phyloP scores from a whole-genome alignment of 2,888 invertebrate genomes.

The Andrena haemorrhoa region DNA sequence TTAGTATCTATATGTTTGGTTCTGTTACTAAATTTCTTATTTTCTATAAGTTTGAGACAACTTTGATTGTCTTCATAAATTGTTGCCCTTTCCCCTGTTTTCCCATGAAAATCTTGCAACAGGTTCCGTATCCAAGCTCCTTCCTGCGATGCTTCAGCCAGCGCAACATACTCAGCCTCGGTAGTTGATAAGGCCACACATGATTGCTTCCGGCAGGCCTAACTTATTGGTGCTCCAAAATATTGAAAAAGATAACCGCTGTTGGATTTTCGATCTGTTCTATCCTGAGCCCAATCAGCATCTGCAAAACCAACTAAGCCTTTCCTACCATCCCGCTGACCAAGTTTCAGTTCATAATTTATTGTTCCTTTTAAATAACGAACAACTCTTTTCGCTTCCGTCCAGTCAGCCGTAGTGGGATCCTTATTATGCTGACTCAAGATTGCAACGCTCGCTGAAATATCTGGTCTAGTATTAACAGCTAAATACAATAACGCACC shows the following conservation, averaged over 20 bases:
- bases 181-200: slow-evolving; percentile 53
- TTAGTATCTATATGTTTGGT: slow-evolving; percentile 27
- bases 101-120: slow-evolving; percentile 1
- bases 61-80: slow-evolving; percentile 32
- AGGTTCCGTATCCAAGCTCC: slow-evolving; percentile 20
- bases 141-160: slow-evolving; percentile 24
- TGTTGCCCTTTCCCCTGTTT: no score
- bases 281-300: slow-evolving; percentile 77
- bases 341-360: background rate
- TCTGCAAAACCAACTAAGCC: slow-evolving; percentile 73
- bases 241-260: slow-evolving; percentile 72
- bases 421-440: background rate
- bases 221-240: slow-evolving; percentile 67
- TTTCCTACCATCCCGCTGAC: no score
- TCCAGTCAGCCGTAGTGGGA: background rate
- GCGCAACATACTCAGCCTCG: slow-evolving; percentile 44
- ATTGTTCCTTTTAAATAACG: background rate
- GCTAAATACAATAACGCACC: background rate
- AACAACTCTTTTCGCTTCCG: background rate
- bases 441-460: background rate
- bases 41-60: slow-evolving; percentile 13
- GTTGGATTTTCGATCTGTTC: slow-evolving; percentile 72
- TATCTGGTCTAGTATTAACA: background rate
- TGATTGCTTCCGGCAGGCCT: slow-evolving; percentile 74
- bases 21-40: slow-evolving; percentile 23